Percentiles rank a stretch among this genome's conserved stretches.
These are phyloP conservation scores for Drosophila carrolli DNA, from an alignment of 1,140 invertebrate species.

Conservation along the genomic window DNA sequence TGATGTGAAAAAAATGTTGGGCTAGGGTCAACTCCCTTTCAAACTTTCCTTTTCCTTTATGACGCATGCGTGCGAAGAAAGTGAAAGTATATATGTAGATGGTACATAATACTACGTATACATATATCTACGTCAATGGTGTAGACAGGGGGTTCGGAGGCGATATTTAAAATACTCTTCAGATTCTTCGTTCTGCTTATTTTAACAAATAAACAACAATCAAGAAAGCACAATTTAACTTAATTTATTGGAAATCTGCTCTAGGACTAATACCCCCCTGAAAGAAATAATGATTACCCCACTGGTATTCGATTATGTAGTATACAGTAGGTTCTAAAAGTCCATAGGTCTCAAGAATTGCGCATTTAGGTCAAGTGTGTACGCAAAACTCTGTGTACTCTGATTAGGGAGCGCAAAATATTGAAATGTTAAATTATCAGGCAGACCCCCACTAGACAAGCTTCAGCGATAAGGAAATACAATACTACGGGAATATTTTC, in stretches of 20 bases:
- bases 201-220: background rate
- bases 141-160: no score
- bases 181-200: background rate
- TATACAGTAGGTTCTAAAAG: constrained; percentile 15
- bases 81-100: constrained; percentile 68
- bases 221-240: no score
- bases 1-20: background rate
- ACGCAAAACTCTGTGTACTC: constrained; percentile 46
- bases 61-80: constrained; percentile 68
- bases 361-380: constrained; percentile 76
- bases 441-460: constrained; percentile 47
- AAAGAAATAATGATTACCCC: background rate
- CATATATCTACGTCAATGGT: constrained; percentile 3
- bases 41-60: constrained; percentile 6
- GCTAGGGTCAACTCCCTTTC: constrained; percentile 21
- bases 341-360: constrained; percentile 32
- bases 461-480: constrained; percentile 35
- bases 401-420: constrained; percentile 37
- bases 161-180: background rate
- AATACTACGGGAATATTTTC: constrained; percentile 10
- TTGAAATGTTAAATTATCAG: constrained; percentile 45
- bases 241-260: background rate
- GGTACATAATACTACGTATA: constrained; percentile 12
- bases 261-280: background rate
- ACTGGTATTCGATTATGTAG: background rate